Base-by-base conservation (phyloP, 2,113 vertebrate genomes). In the Paradisaea rubra region DNA sequence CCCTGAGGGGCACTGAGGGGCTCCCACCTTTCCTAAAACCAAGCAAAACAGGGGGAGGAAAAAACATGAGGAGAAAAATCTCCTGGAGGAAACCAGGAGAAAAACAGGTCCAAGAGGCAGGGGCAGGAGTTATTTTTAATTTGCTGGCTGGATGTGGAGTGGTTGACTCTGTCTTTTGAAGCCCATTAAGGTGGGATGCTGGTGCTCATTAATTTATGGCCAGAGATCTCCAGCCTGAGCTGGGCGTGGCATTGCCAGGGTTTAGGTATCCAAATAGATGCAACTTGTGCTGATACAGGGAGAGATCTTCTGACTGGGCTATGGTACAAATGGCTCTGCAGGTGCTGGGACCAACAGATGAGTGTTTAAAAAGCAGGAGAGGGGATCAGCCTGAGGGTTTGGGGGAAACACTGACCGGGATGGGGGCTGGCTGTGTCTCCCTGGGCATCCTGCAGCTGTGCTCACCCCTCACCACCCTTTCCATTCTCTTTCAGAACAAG, bases 401-500 rank as follows among this genome's bases (percentile, higher is more conserved):
- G 12, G 44, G 44, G n/a, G 18, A 20, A 44, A 15, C 2, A 2
- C 25, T 6, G 18, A 8, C 16, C 0, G 1, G 31, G 35, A 9
- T 21, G 56, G 42, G 69, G 30, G 4, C 50, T 3, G 33, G 31
- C 1, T 6, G 3, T 33, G n/a, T 10, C 15, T 50, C 35, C 49
- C 12, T 2, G 3, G 61, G 77, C 0, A 0, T 15, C 24, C 72
- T 8, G 3, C 59, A 74, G 53, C 39, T 5, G 0, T 0, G 0
- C 44, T 66, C 20, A 1, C 1, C 42, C 37, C 66, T 94, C 82
- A 61, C 33, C 1, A 1, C 21, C 16, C 20, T 81, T 37, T 49
- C 70, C 73, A 35, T 96, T 94, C 81, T 97, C 81, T 99, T 98
- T 76, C 98, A 99, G 99, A 99, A 99, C 94, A 99, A 99, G 98